These are phyloP conservation scores for Clupea harengus DNA, from an alignment of 2,113 vertebrate genomes.

Conservation along the genomic window DNA sequence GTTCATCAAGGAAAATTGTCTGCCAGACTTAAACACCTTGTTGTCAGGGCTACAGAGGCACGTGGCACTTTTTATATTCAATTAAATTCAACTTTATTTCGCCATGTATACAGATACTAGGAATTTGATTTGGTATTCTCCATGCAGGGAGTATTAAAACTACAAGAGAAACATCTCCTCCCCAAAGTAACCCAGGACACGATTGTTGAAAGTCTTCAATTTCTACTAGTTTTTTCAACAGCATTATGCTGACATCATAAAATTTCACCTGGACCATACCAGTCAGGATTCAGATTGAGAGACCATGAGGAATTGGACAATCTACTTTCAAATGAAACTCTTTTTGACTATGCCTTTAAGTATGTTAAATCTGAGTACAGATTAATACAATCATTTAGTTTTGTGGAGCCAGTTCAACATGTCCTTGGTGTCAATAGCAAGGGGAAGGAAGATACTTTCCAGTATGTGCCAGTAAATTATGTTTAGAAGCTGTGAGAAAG, in stretches of 20 bases:
- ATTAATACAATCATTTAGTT: conserved; percentile 5
- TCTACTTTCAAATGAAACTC: conserved; percentile 28
- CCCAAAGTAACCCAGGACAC: conserved; percentile 26
- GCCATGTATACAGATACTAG: too few species aligned
- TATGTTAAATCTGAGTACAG: conserved; percentile 27
- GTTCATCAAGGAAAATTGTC: neutral
- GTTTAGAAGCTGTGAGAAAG: too few species aligned
- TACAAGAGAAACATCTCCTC: too few species aligned
- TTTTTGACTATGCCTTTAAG: conserved; percentile 24
- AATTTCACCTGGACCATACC: conserved; percentile 23
- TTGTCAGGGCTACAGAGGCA: conserved; percentile 29
- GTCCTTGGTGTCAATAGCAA: too few species aligned
- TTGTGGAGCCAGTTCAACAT: neutral
- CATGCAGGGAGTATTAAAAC: too few species aligned
- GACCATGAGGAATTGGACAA: conserved; percentile 27
- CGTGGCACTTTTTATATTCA: conserved; percentile 26
- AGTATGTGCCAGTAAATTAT: too few species aligned
- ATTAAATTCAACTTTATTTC: too few species aligned
- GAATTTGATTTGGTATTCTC: too few species aligned
- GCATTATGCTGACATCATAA: neutral
- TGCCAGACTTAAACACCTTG: neutral
- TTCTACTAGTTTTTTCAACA: conserved; percentile 28
- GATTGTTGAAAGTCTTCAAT: conserved; percentile 31
- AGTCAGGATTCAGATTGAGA: conserved; percentile 25
- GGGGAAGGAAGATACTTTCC: too few species aligned